phyloP scores from a whole-genome alignment of 2,797 vertebrate genomes.

The Phalanger gymnotis region DNA sequence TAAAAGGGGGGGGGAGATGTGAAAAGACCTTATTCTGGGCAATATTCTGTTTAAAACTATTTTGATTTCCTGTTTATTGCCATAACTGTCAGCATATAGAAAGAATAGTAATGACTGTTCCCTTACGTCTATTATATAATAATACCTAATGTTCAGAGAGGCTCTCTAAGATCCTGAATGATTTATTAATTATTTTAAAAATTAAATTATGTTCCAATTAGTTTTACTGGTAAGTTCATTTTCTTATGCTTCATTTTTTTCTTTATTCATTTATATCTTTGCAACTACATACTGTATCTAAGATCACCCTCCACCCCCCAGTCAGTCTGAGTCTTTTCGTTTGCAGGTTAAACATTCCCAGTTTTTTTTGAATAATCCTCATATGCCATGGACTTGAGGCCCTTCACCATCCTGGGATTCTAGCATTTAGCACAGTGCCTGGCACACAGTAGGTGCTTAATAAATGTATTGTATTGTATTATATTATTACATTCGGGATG shows the following conservation, averaged over 20 bases:
- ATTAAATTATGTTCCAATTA: not conserved
- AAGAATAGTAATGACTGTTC: not conserved
- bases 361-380: not conserved
- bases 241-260: not conserved
- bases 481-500: not conserved
- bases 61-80: not conserved
- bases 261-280: not conserved
- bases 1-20: not conserved
- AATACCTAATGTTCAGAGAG: not conserved
- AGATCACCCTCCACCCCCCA: not conserved
- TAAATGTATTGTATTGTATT: not conserved
- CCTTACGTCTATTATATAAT: not conserved
- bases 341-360: not conserved
- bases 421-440: not conserved
- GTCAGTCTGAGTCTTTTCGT: not conserved
- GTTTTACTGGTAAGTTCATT: not conserved
- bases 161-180: not conserved
- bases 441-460: not conserved
- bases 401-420: not conserved
- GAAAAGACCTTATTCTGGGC: not conserved
- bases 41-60: not conserved
- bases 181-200: not conserved
- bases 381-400: not conserved
- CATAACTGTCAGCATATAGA: not conserved
- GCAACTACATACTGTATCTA: not conserved